Evolutionary conservation across 2,797 vertebrate species (phyloP).

Genomic region (Bryconaethiops microstoma): DNA sequence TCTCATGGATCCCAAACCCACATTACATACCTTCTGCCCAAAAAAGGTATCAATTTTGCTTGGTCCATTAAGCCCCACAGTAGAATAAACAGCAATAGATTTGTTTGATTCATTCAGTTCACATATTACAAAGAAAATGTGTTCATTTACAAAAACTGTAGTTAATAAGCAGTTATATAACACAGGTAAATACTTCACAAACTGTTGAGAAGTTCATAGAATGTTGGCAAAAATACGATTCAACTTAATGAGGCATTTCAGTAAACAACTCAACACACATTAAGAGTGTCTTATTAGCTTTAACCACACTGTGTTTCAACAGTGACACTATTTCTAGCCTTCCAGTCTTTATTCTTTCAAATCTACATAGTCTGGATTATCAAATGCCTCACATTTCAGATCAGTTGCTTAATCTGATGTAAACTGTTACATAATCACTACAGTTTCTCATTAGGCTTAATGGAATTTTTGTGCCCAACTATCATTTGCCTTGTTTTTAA

Average conservation of each 20-base stretch:
- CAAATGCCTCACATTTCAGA: neutral
- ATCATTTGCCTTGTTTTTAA: too few relatives aligned
- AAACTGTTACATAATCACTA: too few relatives aligned
- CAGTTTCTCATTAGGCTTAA: neutral
- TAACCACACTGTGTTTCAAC: neutral
- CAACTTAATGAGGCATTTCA: neutral
- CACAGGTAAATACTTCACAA: neutral
- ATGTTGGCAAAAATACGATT: neutral
- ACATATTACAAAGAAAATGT: neutral
- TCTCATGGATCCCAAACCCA: conserved; percentile 57
- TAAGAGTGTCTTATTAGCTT: neutral
- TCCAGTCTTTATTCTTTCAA: neutral
- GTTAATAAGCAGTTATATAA: neutral
- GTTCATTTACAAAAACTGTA: neutral
- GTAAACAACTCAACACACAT: neutral
- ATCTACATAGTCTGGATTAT: neutral
- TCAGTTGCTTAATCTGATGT: neutral
- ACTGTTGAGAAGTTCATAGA: neutral
- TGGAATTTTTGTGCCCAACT: neutral
- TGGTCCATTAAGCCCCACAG: neutral
- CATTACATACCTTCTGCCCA: conserved; percentile 18
- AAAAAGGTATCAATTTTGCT: conserved; percentile 43
- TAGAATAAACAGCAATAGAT: neutral
- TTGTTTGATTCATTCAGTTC: neutral
- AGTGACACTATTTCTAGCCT: too few relatives aligned